phyloP scores from a whole-genome alignment of 2,113 vertebrate genomes.

The Todiramphus chloris region DNA sequence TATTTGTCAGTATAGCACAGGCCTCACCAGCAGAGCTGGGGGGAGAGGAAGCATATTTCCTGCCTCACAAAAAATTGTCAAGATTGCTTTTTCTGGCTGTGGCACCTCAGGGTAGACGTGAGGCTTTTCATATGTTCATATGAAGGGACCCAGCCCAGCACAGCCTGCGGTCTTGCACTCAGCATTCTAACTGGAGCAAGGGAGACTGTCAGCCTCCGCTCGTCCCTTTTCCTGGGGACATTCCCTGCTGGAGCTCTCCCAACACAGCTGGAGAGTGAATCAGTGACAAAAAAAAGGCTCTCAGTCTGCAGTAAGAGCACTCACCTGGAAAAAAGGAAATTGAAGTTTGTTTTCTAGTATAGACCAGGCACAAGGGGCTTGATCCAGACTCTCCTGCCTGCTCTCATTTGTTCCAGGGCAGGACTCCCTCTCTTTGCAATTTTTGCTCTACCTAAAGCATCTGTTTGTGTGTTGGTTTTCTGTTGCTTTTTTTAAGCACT shows the following conservation, averaged over 20 bases:
- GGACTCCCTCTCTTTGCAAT: not conserved
- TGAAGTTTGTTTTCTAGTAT: not conserved
- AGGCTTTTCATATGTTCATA: not conserved
- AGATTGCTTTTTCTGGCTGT: not conserved
- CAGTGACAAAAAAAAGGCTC: not conserved
- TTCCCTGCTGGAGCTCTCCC: not conserved
- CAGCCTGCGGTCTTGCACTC: rapidly evolving
- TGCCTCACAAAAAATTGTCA: not conserved
- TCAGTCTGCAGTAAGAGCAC: not conserved
- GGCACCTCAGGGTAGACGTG: not conserved
- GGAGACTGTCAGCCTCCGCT: not conserved
- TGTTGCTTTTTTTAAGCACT: not conserved
- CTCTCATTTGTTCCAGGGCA: not conserved
- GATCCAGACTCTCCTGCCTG: not conserved
- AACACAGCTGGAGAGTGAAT: rapidly evolving
- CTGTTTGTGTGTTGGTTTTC: no score
- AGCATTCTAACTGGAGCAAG: rapidly evolving
- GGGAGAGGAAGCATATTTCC: not conserved
- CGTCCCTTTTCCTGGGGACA: not conserved
- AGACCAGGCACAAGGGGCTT: not conserved
- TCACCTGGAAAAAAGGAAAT: not conserved
- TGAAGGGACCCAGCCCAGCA: not conserved
- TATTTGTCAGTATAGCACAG: not conserved
- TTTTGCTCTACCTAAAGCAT: not conserved
- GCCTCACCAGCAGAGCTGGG: not conserved